phyloP scores from a whole-genome alignment of 2,113 vertebrate genomes.

The Gobiocypris rarus region DNA sequence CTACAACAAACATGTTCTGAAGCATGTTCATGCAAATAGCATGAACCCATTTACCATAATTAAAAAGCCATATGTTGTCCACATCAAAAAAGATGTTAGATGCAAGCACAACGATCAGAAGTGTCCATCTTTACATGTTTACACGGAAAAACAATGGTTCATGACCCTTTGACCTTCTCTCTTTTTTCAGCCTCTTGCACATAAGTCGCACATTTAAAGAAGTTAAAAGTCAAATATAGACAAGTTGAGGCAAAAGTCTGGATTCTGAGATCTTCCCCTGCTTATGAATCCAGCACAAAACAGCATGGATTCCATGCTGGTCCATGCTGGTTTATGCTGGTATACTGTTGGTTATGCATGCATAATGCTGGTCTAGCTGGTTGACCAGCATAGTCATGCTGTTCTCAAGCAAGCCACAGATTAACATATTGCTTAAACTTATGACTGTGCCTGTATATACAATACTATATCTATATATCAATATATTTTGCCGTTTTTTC shows the following conservation, averaged over 20 bases:
- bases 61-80: not conserved
- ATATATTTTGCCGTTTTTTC: no score
- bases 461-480: no score
- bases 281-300: no score
- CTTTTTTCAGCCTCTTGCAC: not conserved
- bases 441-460: no score
- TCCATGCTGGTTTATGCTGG: no score
- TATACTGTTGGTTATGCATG: no score
- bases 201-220: not conserved
- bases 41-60: constrained; percentile 45
- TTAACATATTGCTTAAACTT: no score
- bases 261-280: constrained; percentile 22
- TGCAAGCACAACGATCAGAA: not conserved
- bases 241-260: constrained; percentile 38
- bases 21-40: constrained; percentile 54
- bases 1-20: constrained; percentile 33
- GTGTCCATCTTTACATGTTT: not conserved
- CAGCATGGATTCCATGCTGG: no score
- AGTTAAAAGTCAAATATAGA: not conserved
- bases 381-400: no score
- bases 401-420: no score
- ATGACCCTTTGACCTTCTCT: not conserved
- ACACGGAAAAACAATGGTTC: no score
- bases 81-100: not conserved
- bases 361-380: no score